Base-by-base conservation (phyloP, 92 coral and sea anemone species). In the Scolanthus callimorphus region DNA sequence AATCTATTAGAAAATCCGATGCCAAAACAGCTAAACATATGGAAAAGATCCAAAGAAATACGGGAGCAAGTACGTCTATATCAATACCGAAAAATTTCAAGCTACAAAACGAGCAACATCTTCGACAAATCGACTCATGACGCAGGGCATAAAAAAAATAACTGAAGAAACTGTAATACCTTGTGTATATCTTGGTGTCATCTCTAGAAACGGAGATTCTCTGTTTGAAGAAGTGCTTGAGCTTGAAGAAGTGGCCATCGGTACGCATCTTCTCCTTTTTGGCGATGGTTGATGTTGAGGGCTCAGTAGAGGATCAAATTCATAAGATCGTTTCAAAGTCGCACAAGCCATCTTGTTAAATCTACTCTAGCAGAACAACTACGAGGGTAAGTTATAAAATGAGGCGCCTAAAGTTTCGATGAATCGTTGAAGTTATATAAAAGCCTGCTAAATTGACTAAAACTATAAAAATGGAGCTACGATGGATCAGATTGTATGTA, bases 261-360 rank as follows among this genome's bases (percentile, higher is more conserved):
- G 85, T 49, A 77, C 68, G 27, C 96, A 92, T 66, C 98, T 80
- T 53, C 98, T 84, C 53, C 98, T 76, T 47, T 92, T 92, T 17
- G 96, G 89, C 34, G 96, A 88, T 39, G 99, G 99, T 59, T 92
- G 98, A 57, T 88, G 98, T 66, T 94, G 99, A 47, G 96, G 94
- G 47, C 96, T 94, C 25, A 90, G 64, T 25, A 94, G 73, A n/a
- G 99, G 96, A 57, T 94, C 99, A 43, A 94, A 88, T 63, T 94
- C 99, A 49, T 84, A 88, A 17, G 99, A 88, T 70, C 99, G 86
- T 74, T 94, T 94, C 62, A 94, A 80, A 21, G 99, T 94, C 62
- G 96, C 96, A 85, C 99, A 94, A 76, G 99, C 96, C 99, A 88
- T 94, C 57, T 74, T 81, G 22, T 19, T 10, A 46, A 46, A 46